Conservation (phyloP, 2,113 vertebrate species). For the Trochalopteron elliotii region DNA sequence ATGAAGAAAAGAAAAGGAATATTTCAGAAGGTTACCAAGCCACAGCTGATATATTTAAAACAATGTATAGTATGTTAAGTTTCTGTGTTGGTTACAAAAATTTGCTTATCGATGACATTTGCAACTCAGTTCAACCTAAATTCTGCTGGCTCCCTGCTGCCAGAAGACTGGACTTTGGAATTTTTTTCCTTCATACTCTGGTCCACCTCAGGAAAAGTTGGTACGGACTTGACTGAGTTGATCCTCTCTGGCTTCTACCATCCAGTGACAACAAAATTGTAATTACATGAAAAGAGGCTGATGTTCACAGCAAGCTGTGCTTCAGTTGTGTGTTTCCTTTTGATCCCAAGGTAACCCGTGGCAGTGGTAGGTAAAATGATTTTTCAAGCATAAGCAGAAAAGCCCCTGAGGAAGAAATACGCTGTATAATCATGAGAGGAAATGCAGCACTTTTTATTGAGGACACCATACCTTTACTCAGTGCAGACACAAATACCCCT, state of each 20-base stretch:
- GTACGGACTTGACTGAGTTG: neutral
- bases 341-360: neutral
- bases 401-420: neutral
- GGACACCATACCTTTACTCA: neutral
- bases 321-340: neutral
- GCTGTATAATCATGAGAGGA: neutral
- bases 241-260: neutral
- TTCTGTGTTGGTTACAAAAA: neutral
- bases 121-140: neutral
- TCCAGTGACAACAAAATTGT: neutral
- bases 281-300: neutral
- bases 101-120: neutral
- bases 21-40: neutral
- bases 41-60: neutral
- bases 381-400: constrained; percentile 28
- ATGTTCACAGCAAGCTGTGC: neutral
- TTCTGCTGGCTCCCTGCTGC: neutral
- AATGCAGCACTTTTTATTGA: neutral
- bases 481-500: neutral
- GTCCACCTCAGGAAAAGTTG: neutral
- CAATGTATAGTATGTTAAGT: neutral
- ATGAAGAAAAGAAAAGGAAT: neutral
- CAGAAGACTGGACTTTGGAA: neutral
- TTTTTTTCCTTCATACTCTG: neutral
- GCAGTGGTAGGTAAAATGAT: constrained; percentile 12